Evolutionary conservation across 2,888 invertebrate genomes (phyloP), one percentile per base, ranked within the genome.

Genomic region (Netelia melanura): DNA sequence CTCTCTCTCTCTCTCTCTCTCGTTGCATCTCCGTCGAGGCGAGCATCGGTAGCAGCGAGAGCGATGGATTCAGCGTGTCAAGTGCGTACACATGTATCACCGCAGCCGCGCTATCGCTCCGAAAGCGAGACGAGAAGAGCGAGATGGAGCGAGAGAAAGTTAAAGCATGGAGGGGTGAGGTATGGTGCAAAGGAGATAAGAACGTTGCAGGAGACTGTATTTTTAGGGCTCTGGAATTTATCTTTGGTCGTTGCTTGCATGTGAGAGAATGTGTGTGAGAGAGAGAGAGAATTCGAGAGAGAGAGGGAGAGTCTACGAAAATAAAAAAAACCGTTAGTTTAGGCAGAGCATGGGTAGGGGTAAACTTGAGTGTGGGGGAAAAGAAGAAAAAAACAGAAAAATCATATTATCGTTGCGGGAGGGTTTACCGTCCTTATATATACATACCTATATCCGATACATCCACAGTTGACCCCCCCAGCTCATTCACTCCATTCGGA

Each of bases 191-290:
- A 80, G 84, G 78, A 89, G 89, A 90, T 85, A 85, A 84, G 84
- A 72, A 70, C 84, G 80, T 64, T 77, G 82, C 82, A 80, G 82
- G 78, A 79, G 78, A 71, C 54, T 80, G 84, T 90, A 91, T 90
- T 91, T 90, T 91, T 89, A 88, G 88, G 88, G 83, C 80, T 86
- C 76, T 77, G 87, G 83, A 83, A 86, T 88, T 89, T 89, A 90
- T 90, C 85, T 84, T 80, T 58, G 79, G 56, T 14, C 68, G 81
- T 71, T 56, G 25, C 54, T 44, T 67, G 58, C 58, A 71, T n/a
- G 25, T 11, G 62, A 67, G 54, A 61, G 58, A 75, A 17, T 21
- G 54, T 43, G 67, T 64, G 23, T 70, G 54, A 11, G 68, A 61
- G n/a, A 9, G 58, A 48, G 25, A 21, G n/a, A n/a, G n/a, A n/a